Evolutionary conservation across 2,113 vertebrate species (phyloP).

Genomic region (Corythoichthys intestinalis): DNA sequence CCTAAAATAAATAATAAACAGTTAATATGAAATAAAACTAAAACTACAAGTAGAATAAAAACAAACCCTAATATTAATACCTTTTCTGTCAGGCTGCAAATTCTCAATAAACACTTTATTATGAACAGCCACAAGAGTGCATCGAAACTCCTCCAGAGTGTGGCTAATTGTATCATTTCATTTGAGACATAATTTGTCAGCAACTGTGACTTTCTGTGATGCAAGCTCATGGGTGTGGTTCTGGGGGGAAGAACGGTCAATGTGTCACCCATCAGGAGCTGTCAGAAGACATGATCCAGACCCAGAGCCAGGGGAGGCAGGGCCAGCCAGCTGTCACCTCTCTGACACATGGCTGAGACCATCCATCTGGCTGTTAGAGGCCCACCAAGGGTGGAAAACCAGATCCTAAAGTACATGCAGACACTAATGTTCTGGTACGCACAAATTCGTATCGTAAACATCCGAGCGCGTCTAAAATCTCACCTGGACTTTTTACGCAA

Average conservation of each 20-base stretch:
- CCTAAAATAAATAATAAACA: too few relatives aligned
- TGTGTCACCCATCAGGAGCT: slow-evolving; percentile 58
- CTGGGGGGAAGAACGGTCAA: slow-evolving; percentile 22
- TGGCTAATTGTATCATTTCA: slow-evolving; percentile 56
- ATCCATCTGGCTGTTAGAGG: slow-evolving; percentile 69
- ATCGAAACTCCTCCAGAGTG: slow-evolving; percentile 49
- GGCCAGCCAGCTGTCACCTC: slow-evolving; percentile 70
- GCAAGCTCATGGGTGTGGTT: slow-evolving; percentile 38
- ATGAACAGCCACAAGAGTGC: too few relatives aligned
- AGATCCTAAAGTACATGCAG: slow-evolving; percentile 35
- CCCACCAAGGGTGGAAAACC: slow-evolving; percentile 56
- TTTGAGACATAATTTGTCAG: slow-evolving; percentile 56
- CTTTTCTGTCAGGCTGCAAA: too few relatives aligned
- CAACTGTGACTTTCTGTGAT: slow-evolving; percentile 59
- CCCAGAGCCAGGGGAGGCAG: slow-evolving; percentile 52
- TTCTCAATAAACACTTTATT: too few relatives aligned
- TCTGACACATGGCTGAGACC: slow-evolving; percentile 65
- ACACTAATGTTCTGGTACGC: slow-evolving; percentile 32
- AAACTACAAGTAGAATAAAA: too few relatives aligned
- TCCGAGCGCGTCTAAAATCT: slow-evolving; percentile 6
- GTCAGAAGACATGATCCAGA: slow-evolving; percentile 69
- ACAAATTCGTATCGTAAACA: slow-evolving; percentile 19
- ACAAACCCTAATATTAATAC: too few relatives aligned
- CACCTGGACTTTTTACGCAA: slow-evolving; percentile 31
- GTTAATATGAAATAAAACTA: too few relatives aligned